Percentiles rank a stretch among this genome's conserved stretches.
These are phyloP conservation scores for Spermophilus dauricus DNA, from an alignment of 2,113 vertebrate genomes.

Conservation along the genomic window DNA sequence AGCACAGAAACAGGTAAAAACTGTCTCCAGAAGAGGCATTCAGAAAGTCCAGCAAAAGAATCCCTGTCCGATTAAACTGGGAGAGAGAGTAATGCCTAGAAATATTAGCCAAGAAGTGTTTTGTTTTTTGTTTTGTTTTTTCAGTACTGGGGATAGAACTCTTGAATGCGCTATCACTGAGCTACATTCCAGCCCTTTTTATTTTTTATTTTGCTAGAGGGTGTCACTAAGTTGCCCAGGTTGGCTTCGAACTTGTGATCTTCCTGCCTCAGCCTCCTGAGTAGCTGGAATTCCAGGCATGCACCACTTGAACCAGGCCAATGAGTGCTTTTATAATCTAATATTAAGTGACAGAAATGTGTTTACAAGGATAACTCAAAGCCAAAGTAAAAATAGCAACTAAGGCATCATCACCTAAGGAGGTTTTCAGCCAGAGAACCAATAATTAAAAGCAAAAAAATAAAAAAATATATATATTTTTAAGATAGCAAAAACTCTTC, in stretches of 20 bases:
- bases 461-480: background rate
- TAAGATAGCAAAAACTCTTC: background rate
- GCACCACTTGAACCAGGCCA: too few relatives aligned
- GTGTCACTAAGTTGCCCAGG: too few relatives aligned
- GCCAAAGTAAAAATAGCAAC: background rate
- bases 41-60: background rate
- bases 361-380: background rate
- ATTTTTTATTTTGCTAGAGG: too few relatives aligned
- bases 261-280: too few relatives aligned
- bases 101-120: background rate
- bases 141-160: too few relatives aligned
- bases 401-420: too few relatives aligned
- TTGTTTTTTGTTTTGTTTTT: too few relatives aligned
- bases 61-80: background rate
- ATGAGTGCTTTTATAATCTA: background rate
- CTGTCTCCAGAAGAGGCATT: background rate
- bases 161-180: too few relatives aligned
- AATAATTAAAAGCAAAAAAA: background rate
- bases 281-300: too few relatives aligned
- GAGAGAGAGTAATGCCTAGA: background rate
- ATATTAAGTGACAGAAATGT: slow-evolving; percentile 15
- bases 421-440: background rate
- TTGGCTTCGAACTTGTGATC: too few relatives aligned
- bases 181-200: too few relatives aligned
- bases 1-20: background rate